Conservation (phyloP, 2,888 invertebrate species). For the Clitarchus hookeri region DNA sequence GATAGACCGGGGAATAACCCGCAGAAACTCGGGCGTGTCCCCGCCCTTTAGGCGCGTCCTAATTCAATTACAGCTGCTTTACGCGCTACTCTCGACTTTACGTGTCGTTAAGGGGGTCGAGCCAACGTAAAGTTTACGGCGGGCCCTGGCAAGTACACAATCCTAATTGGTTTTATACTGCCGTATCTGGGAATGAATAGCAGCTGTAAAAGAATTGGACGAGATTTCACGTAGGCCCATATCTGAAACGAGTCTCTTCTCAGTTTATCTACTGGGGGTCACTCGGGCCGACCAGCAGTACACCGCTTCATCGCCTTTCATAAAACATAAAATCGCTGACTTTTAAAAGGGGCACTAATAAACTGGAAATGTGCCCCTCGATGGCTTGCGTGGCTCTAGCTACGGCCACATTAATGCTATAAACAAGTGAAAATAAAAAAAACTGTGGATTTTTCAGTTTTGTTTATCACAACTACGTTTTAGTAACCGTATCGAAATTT, state of each 20-base stretch:
- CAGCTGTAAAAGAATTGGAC: neutral
- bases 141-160: neutral
- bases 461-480: no score
- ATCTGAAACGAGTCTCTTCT: neutral
- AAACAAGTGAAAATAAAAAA: no score
- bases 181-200: neutral
- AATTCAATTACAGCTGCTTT: slow-evolving; percentile 5
- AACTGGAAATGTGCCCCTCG: no score
- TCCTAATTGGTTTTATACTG: neutral
- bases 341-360: no score
- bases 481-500: no score
- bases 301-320: neutral
- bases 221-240: neutral
- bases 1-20: neutral
- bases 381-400: no score
- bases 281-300: neutral
- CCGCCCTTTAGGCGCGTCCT: neutral
- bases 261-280: neutral
- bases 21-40: neutral
- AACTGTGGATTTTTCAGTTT: no score
- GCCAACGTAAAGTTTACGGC: neutral
- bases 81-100: neutral
- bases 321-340: neutral
- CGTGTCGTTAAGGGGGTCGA: neutral
- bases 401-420: no score